Percentiles rank a stretch among this genome's conserved stretches.
These are phyloP conservation scores for Leuciscus waleckii DNA, from an alignment of 2,797 vertebrate species.

Conservation along the genomic window DNA sequence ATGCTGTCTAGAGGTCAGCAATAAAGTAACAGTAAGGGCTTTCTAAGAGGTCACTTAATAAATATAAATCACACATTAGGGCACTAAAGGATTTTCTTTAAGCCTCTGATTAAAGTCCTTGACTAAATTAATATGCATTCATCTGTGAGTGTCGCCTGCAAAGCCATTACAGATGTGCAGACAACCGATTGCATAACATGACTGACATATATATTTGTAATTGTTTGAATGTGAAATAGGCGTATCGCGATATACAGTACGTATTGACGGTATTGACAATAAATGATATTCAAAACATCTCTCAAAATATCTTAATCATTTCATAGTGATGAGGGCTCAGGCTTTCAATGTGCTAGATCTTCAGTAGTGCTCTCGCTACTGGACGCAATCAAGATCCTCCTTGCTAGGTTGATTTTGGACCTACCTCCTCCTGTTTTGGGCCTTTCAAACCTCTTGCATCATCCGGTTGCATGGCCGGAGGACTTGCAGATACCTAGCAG, in stretches of 20 bases:
- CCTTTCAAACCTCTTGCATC: too few relatives aligned
- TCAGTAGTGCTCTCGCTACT: neutral
- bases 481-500: too few relatives aligned
- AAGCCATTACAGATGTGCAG: slow-evolving; percentile 55
- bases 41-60: slow-evolving; percentile 13
- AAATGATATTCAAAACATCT: too few relatives aligned
- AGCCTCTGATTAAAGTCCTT: slow-evolving; percentile 52
- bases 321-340: neutral
- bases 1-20: neutral
- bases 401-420: neutral
- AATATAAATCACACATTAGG: slow-evolving; percentile 15
- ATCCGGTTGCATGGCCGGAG: too few relatives aligned
- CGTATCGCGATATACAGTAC: neutral
- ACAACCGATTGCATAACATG: slow-evolving; percentile 49
- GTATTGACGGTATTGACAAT: too few relatives aligned
- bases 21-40: neutral
- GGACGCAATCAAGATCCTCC: neutral
- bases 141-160: slow-evolving; percentile 50
- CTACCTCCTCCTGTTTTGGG: neutral
- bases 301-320: too few relatives aligned
- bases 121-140: slow-evolving; percentile 60
- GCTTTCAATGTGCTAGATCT: neutral
- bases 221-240: slow-evolving; percentile 6
- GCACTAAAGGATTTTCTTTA: neutral
- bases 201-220: slow-evolving; percentile 43